Evolutionary conservation across 2,888 invertebrate genomes (phyloP).

Genomic region (Rotaria socialis): DNA sequence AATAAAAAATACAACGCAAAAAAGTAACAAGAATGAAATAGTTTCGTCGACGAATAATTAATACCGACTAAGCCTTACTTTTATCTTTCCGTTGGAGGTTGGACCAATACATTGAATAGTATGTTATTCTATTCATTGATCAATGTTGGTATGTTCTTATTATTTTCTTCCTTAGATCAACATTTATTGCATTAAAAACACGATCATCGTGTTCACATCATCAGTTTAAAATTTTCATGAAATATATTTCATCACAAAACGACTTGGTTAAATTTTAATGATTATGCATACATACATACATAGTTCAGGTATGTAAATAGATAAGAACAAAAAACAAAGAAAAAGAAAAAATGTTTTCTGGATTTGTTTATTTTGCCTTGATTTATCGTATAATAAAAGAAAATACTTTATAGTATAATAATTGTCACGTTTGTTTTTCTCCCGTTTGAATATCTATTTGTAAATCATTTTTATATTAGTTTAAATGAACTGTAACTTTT

Average conservation of each 20-base stretch:
- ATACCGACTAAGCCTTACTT: background rate
- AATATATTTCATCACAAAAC: too few species aligned
- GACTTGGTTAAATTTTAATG: too few species aligned
- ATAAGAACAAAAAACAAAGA: too few species aligned
- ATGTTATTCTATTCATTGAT: background rate
- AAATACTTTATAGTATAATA: too few species aligned
- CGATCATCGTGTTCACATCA: background rate
- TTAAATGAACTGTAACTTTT: background rate
- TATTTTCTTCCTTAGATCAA: background rate
- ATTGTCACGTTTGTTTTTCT: too few species aligned
- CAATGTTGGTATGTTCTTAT: background rate
- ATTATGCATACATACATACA: too few species aligned
- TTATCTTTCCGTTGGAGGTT: conserved; percentile 12
- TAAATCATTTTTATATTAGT: background rate
- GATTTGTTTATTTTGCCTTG: too few species aligned
- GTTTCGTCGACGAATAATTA: conserved; percentile 16
- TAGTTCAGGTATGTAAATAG: too few species aligned
- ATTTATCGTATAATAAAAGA: too few species aligned
- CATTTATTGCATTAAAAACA: background rate
- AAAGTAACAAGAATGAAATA: background rate
- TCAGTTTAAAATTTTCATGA: too few species aligned
- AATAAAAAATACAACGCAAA: background rate
- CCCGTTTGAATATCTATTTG: too few species aligned
- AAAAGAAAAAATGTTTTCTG: too few species aligned
- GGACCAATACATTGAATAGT: background rate